Conservation (phyloP, 2,797 vertebrate species). For the Ptychadena robeensis region DNA sequence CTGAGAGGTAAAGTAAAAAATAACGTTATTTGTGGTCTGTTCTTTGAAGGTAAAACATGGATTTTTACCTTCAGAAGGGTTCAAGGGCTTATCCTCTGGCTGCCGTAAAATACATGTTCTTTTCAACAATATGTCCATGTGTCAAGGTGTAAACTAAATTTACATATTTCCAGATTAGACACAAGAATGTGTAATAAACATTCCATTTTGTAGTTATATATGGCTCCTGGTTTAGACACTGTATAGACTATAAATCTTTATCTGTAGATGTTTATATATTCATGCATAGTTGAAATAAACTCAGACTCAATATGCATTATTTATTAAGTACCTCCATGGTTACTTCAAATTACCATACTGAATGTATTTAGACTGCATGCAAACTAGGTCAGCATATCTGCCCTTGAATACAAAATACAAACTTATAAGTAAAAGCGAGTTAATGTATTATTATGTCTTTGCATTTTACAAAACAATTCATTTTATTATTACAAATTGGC, state of each 20-base stretch:
- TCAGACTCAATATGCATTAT: conserved; percentile 32
- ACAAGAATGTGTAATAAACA: too few species aligned
- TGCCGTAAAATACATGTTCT: not conserved
- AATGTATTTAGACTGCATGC: conserved; percentile 29
- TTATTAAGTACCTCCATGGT: conserved; percentile 42
- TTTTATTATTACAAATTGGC: not conserved
- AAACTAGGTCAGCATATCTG: conserved; percentile 32
- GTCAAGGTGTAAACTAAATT: not conserved
- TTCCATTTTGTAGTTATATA: not conserved
- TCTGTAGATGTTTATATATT: conserved; percentile 35
- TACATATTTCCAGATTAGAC: not conserved
- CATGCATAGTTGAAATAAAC: conserved; percentile 23
- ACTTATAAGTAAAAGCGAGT: not conserved
- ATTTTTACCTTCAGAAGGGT: too few species aligned
- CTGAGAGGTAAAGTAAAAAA: too few species aligned
- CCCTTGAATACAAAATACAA: conserved; percentile 6
- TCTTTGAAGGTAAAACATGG: not conserved
- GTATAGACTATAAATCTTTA: conserved; percentile 2
- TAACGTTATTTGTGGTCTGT: not conserved
- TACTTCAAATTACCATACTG: conserved; percentile 36
- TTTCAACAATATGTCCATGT: not conserved
- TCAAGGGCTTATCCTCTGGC: not conserved
- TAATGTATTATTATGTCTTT: not conserved
- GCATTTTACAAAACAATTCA: too few species aligned
- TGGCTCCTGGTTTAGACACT: not conserved